These are phyloP conservation scores for Rhadina sibilatrix DNA, from an alignment of 2,113 vertebrate genomes.

Conservation along the genomic window DNA sequence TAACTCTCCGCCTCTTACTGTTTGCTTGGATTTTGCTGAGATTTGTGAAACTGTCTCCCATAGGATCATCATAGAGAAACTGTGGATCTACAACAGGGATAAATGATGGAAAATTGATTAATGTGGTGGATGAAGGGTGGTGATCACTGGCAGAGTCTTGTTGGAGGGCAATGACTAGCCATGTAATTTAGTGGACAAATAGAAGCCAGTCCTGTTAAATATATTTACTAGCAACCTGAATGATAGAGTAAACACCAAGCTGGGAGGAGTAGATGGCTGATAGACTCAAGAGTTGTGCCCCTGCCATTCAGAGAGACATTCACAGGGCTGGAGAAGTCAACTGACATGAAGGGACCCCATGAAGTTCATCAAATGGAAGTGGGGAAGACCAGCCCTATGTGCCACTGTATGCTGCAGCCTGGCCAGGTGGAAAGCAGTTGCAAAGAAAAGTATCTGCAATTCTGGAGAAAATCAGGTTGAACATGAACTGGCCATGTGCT, in stretches of 20 bases:
- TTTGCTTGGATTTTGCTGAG: not conserved
- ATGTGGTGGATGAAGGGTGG: not conserved
- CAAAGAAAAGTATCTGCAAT: not conserved
- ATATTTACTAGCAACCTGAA: not conserved
- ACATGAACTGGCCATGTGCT: not conserved
- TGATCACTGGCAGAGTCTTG: not conserved
- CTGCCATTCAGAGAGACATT: not conserved
- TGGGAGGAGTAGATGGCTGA: not conserved
- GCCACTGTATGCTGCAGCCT: not conserved
- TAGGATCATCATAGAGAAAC: not conserved
- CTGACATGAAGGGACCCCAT: not conserved
- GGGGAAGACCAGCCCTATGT: not conserved
- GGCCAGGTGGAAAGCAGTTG: not conserved
- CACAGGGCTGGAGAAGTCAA: not conserved
- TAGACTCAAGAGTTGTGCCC: not conserved
- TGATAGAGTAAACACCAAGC: accelerated
- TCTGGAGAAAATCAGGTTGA: not conserved
- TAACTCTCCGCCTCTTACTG: not conserved
- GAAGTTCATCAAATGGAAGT: not conserved
- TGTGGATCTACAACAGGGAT: not conserved
- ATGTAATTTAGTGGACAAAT: not conserved
- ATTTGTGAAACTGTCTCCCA: not conserved
- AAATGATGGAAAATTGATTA: not conserved
- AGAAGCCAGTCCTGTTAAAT: not conserved
- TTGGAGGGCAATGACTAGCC: not conserved